Evolutionary conservation across 2,113 vertebrate genomes (phyloP).

Genomic region (Choloepus hoffmanni): DNA sequence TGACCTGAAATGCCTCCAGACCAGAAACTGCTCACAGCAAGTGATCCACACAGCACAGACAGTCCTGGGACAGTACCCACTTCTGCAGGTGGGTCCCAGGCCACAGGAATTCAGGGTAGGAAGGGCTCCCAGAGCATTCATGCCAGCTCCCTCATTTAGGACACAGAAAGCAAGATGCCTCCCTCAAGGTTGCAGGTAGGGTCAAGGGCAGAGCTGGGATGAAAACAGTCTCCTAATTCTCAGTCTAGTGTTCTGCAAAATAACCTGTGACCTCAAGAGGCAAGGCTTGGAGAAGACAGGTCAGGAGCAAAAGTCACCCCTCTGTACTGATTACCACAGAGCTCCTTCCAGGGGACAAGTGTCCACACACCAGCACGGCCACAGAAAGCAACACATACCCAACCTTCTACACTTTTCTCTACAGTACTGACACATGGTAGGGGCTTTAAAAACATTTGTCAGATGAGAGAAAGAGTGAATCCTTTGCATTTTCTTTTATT

Average conservation of each 20-base stretch:
- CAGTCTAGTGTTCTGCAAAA: not conserved
- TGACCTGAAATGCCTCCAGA: slow-evolving; percentile 51
- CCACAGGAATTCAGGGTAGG: not conserved
- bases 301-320: not conserved
- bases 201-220: not conserved
- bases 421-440: not conserved
- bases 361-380: not conserved
- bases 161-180: not conserved
- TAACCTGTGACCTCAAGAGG: not conserved
- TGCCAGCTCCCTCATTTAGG: not conserved
- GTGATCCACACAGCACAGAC: not conserved
- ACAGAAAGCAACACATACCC: not conserved
- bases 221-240: not conserved
- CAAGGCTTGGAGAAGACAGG: not conserved
- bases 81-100: not conserved
- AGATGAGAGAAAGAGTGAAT: not conserved
- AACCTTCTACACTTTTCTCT: not conserved
- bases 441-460: not conserved
- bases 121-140: not conserved
- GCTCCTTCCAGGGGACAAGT: not conserved
- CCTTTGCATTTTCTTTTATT: not conserved
- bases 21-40: not conserved
- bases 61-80: not conserved
- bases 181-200: not conserved
- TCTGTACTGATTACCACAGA: not conserved